Conservation (phyloP, 2,113 vertebrate genomes). For the human region GRCh38 chr7:56513501-56514000, state of each 20-base stretch:
- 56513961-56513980: too few species aligned
- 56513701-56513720: conserved; percentile 12
- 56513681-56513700: background rate
- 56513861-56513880: background rate
- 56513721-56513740: background rate
- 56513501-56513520: background rate
- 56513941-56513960: too few species aligned
- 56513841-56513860: background rate
- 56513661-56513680: background rate
- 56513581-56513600: background rate
- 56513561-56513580: background rate
- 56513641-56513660: background rate
- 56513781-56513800: background rate
- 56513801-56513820: background rate
- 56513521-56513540: background rate
- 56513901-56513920: rapidly evolving
- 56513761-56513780: background rate
- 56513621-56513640: background rate
- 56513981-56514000: too few species aligned
- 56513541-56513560: background rate
- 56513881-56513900: background rate
- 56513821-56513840: background rate
- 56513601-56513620: background rate
- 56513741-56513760: background rate
- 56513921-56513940: rapidly evolving